Percentiles rank a stretch among this genome's conserved stretches.
phyloP scores from a whole-genome alignment of 1,140 invertebrate genomes.

The Ceratoteleas bidentatus region DNA sequence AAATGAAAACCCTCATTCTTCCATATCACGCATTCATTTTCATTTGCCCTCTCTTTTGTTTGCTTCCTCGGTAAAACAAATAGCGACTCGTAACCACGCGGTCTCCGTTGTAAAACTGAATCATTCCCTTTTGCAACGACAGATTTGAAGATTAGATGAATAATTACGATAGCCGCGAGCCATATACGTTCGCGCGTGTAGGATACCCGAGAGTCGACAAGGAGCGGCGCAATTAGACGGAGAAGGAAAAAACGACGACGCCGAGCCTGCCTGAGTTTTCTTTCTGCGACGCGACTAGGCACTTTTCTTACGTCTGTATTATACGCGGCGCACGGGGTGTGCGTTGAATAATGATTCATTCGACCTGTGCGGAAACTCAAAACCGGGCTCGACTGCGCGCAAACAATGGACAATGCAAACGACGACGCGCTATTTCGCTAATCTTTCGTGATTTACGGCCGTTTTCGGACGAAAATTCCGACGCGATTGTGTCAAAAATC shows the following conservation, averaged over 20 bases:
- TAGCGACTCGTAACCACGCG: no score
- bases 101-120: slow-evolving; percentile 16
- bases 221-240: slow-evolving; percentile 42
- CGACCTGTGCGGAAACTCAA: slow-evolving; percentile 36
- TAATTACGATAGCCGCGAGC: slow-evolving; percentile 46
- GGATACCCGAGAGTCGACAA: slow-evolving; percentile 19
- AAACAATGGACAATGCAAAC: slow-evolving; percentile 34
- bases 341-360: slow-evolving; percentile 53
- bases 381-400: slow-evolving; percentile 26
- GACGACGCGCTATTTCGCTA: slow-evolving; percentile 11
- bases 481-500: no score
- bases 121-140: slow-evolving; percentile 27
- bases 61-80: neutral
- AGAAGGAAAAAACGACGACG: slow-evolving; percentile 44
- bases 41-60: no score
- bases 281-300: slow-evolving; percentile 28
- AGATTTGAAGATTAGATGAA: slow-evolving; percentile 56
- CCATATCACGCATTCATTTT: no score
- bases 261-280: slow-evolving; percentile 45
- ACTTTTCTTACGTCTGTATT: slow-evolving; percentile 57
- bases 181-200: slow-evolving; percentile 12
- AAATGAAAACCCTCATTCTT: no score
- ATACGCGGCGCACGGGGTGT: slow-evolving; percentile 30
- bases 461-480: no score
- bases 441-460: no score